Percentiles rank a stretch among this genome's conserved stretches.
Conservation (phyloP, 2,113 vertebrate species). For the Astur gentilis region DNA sequence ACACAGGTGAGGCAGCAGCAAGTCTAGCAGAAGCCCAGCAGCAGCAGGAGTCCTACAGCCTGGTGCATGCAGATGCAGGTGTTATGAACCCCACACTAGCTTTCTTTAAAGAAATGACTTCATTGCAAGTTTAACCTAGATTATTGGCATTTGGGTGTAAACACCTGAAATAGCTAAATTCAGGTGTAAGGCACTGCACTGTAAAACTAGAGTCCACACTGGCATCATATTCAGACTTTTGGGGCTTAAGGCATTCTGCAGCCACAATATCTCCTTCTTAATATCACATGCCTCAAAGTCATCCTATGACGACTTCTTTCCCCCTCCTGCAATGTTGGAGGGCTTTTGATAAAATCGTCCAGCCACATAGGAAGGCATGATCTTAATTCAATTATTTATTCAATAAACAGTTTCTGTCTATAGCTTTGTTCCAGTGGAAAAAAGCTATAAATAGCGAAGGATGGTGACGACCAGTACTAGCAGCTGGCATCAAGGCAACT, state of each 20-base stretch:
- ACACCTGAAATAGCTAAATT: neutral
- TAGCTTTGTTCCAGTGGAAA: slow-evolving; percentile 1
- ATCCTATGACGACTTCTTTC: neutral
- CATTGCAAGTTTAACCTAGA: neutral
- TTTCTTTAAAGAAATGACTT: neutral
- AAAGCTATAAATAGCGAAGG: neutral
- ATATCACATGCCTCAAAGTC: neutral
- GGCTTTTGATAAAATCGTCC: neutral
- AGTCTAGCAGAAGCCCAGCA: neutral
- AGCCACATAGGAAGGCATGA: neutral
- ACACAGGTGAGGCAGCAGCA: neutral
- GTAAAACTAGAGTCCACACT: neutral
- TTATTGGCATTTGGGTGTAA: neutral
- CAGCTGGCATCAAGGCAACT: neutral
- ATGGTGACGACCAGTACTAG: neutral
- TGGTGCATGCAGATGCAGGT: neutral
- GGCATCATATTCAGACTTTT: neutral
- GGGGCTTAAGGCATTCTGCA: neutral
- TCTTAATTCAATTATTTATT: neutral
- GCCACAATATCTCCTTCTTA: neutral
- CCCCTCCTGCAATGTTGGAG: neutral
- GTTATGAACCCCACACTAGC: neutral
- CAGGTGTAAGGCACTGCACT: neutral
- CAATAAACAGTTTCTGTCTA: neutral
- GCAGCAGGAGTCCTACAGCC: neutral